Evolutionary conservation across 2,888 invertebrate species (phyloP), one percentile per base, ranked within the genome.

Genomic region (Drosophila bunnanda): DNA sequence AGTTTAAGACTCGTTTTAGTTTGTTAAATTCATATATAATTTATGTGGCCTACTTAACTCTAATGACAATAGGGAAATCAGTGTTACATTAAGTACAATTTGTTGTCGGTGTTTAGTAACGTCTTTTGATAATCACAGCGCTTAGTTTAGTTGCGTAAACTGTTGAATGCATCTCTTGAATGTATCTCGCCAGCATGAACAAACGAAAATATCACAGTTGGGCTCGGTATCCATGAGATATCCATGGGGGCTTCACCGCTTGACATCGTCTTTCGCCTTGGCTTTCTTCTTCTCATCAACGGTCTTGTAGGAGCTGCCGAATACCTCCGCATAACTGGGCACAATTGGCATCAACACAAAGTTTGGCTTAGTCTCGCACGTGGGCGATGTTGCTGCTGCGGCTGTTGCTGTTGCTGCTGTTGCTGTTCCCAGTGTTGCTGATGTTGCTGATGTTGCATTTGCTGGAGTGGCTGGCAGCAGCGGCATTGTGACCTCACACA

Each of bases 291-390:
- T 90, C 57, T 90, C 86, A 61, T 86, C 88, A 43, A 76, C 68
- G 57, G 64, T 77, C 32, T 77, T 88, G 39, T 70, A 80, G 73
- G 66, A 53, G 72, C 74, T 75, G 56, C 83, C 83, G 59, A 86
- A 89, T 65, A 82, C 76, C 74, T 86, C 85, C 10, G 85, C 80
- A 75, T 89, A 86, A 62, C 82, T 89, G 56, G 89, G 85, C 74
- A 86, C 89, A 61, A 77, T 74, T 65, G 77, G 62, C 61, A 76
- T 62, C 75, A 74, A 34, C 55, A 78, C 65, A 55, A 79, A 84
- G 75, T 79, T 85, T 25, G 75, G 58, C 74, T 88, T 89, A 66
- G 76, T 75, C 39, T 80, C 82, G 71, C 71, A 70, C 68, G 88
- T 83, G 75, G 84, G 76, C 60, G 89, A 76, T 39, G 43, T 4